These are phyloP conservation scores for Rotaria macrura DNA, from an alignment of 2,888 invertebrate genomes.

Conservation along the genomic window DNA sequence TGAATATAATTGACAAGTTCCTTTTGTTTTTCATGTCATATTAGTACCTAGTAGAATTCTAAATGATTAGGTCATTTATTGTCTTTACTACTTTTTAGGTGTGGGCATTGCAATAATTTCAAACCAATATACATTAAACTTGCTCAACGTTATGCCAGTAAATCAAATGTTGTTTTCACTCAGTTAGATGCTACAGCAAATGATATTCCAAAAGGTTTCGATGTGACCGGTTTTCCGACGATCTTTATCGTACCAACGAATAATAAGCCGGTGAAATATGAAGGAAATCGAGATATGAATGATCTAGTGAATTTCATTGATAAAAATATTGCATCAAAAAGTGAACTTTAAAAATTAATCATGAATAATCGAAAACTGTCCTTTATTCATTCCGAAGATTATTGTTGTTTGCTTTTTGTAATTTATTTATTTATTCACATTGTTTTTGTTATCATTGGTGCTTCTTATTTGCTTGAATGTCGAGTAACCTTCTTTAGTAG, in stretches of 20 bases:
- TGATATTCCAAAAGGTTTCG: not conserved
- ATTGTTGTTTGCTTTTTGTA: not conserved
- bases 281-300: not conserved
- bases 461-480: not conserved
- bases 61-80: no score
- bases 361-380: not conserved
- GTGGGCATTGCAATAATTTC: slow-evolving; percentile 18
- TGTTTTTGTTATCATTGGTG: not conserved
- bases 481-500: not conserved
- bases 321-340: not conserved
- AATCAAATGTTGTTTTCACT: not conserved
- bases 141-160: not conserved
- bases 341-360: not conserved
- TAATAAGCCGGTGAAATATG: not conserved
- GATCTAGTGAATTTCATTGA: slow-evolving; percentile 12
- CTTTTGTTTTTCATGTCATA: no score
- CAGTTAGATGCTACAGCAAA: not conserved
- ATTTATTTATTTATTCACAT: not conserved
- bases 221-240: slow-evolving; percentile 17
- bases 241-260: not conserved
- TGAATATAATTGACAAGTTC: no score
- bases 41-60: no score
- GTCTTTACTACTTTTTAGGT: not conserved
- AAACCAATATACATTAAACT: not conserved
- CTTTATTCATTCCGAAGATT: not conserved